These are phyloP conservation scores for Nesometra sesokonis DNA, from an alignment of 35 echinoderm and acorn worm species.

Conservation along the genomic window DNA sequence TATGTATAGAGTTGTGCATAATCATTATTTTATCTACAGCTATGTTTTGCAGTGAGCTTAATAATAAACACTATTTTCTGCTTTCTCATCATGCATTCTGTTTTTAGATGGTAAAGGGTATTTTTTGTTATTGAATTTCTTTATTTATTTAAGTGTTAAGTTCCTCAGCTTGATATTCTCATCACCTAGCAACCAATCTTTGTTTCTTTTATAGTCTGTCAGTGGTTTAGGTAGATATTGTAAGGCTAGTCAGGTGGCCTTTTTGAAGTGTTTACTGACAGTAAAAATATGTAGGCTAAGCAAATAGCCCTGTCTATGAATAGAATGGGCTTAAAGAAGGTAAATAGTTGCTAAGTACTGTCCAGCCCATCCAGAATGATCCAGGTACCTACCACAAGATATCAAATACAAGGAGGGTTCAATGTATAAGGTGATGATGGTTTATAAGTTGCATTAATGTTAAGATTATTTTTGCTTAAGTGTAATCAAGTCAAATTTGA, in stretches of 20 bases:
- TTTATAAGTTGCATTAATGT: no score
- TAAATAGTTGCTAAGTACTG: background rate
- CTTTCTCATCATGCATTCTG: background rate
- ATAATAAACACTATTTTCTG: background rate
- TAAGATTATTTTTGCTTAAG: no score
- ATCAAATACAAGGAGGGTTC: no score
- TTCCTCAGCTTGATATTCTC: background rate
- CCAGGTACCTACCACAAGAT: no score
- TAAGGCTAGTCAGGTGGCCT: background rate
- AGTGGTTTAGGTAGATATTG: background rate
- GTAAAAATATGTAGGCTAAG: background rate
- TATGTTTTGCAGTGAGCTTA: background rate
- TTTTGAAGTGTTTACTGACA: background rate
- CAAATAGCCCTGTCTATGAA: background rate
- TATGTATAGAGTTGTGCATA: background rate
- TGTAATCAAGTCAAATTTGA: no score
- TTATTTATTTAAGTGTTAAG: background rate
- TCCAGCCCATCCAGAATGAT: no score
- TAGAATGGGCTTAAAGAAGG: background rate
- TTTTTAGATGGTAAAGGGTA: background rate
- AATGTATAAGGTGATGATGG: no score
- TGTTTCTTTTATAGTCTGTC: background rate
- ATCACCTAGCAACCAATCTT: background rate
- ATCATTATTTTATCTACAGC: background rate
- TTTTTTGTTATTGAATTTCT: background rate